Percentiles rank a stretch among this genome's conserved stretches.
These are phyloP conservation scores for Ariopsis seemanni DNA, from an alignment of 2,113 vertebrate genomes.

Conservation along the genomic window DNA sequence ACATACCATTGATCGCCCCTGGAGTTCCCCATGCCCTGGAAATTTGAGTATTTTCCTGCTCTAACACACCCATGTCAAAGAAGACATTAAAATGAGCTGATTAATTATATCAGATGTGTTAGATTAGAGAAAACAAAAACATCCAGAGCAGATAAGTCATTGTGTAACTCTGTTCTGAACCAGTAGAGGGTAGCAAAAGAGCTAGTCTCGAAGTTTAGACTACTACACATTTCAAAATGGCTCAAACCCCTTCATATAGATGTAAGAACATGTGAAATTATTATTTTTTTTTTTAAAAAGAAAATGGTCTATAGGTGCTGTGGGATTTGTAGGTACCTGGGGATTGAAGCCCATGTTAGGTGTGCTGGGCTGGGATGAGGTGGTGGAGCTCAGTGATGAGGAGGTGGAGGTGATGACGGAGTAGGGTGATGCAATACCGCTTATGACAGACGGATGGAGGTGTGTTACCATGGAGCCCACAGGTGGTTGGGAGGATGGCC, in stretches of 20 bases:
- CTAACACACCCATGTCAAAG: not conserved
- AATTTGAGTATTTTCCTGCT: not conserved
- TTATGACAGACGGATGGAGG: slow-evolving; percentile 78
- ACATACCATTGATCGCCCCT: not conserved
- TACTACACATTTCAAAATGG: not conserved
- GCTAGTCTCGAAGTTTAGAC: not conserved
- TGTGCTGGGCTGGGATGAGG: slow-evolving; percentile 69
- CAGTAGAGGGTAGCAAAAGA: slow-evolving; percentile 33
- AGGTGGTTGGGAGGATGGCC: slow-evolving; percentile 60
- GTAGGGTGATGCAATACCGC: slow-evolving; percentile 75
- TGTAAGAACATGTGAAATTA: not conserved
- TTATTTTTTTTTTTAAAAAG: too few species aligned
- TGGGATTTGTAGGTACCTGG: slow-evolving; percentile 63
- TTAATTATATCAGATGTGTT: not conserved
- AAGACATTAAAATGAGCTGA: not conserved
- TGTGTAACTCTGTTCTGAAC: not conserved
- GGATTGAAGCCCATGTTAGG: slow-evolving; percentile 74
- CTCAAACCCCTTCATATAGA: not conserved
- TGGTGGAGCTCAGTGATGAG: slow-evolving; percentile 72
- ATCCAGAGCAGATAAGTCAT: not conserved
- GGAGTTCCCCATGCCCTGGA: not conserved
- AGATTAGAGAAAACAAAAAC: not conserved
- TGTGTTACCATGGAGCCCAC: slow-evolving; percentile 68
- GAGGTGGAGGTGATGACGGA: slow-evolving; percentile 73
- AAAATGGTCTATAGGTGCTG: not conserved